Percentiles rank a stretch among this genome's conserved stretches.
Evolutionary conservation across 2,113 vertebrate genomes (phyloP).

Genomic region (Dromaius novaehollandiae): DNA sequence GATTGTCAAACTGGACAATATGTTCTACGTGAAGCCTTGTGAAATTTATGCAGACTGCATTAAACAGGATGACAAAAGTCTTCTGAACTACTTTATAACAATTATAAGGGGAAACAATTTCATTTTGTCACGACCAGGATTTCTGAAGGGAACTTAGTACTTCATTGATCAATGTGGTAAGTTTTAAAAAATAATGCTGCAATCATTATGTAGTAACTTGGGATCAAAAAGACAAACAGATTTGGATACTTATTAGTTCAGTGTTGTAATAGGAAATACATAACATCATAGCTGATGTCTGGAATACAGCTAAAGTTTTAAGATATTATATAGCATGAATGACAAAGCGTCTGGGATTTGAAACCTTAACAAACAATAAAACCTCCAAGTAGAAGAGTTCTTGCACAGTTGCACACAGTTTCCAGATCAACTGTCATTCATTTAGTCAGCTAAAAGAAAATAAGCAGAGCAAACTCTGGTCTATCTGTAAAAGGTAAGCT

Average conservation of each 20-base stretch:
- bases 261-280: background rate
- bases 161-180: background rate
- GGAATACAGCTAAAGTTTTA: background rate
- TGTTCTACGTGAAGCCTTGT: background rate
- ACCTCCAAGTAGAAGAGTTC: background rate
- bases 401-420: background rate
- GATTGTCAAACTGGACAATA: background rate
- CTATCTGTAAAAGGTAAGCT: background rate
- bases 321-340: background rate
- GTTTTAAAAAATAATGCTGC: background rate
- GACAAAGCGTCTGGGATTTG: background rate
- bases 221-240: background rate
- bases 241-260: background rate
- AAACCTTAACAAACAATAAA: background rate
- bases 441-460: background rate
- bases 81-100: background rate
- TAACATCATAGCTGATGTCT: background rate
- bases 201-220: background rate
- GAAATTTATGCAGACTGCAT: background rate
- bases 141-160: background rate
- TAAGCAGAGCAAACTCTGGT: background rate
- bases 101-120: background rate
- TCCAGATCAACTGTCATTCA: background rate
- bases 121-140: background rate
- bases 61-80: background rate